Base-by-base conservation (phyloP, 2,113 vertebrate species). In the Amphiprion ocellaris region DNA sequence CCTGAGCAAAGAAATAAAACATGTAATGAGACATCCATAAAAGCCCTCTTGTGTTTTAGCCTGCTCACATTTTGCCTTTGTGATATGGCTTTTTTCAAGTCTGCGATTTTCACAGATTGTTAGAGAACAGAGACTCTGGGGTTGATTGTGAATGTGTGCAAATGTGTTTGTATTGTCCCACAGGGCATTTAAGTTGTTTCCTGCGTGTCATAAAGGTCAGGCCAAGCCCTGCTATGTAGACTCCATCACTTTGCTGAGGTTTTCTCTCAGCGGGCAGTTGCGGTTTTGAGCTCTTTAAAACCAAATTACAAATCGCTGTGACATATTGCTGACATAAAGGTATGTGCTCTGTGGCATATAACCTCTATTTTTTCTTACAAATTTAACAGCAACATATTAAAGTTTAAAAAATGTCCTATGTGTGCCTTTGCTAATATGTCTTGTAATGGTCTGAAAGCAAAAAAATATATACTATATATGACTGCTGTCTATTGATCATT, bases 1-100 rank as follows among this genome's bases (percentile, higher is more conserved):
- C 53, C 11, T 6, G 44, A 65, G 65, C 58, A 67, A 56, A 79
- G 55, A 74, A 69, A 41, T 28, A 76, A 56, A 74, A 9, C 54
- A 39, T 79, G 58, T 75, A 62, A 41, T 67, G 15, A 21, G 73
- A 46, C 21, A 50, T 73, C 69, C 59, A 65, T 64, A 60, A 58
- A 77, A 37, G 28, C 21, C 17, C 50, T 26, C 0, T 59, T 82
- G 37, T 75, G 65, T 66, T 79, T 74, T 71, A 63, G 69, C 30
- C 44, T 62, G 26, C 63, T 74, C 41, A 67, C 53, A 64, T 12
- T 70, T 69, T 80, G 63, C 74, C 59, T 79, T 70, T 52, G 24
- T 55, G 30, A 66, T 33, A 47, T 4, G 26, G 60, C 72, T n/a
- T 84, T 86, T 82, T 83, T 52, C 37, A 81, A 80, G 72, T 50